phyloP scores from a whole-genome alignment of 2,113 vertebrate genomes.

The Odobenus rosmarus region DNA sequence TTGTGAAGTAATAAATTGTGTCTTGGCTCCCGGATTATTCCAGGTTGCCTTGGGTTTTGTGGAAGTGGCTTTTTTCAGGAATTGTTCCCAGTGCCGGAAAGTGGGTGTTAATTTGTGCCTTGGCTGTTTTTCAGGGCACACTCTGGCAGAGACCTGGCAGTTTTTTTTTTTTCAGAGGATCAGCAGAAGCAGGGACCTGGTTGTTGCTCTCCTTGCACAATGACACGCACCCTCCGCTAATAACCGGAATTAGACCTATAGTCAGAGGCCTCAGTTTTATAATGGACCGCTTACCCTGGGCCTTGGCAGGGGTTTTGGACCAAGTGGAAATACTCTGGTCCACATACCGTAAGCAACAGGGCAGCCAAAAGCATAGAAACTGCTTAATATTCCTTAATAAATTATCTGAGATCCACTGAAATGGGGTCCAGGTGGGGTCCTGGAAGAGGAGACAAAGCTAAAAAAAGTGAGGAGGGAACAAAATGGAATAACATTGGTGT shows the following conservation, averaged over 20 bases:
- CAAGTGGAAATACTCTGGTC: not conserved
- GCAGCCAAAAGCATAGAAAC: not conserved
- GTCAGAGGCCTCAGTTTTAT: not conserved
- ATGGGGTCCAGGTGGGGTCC: not conserved
- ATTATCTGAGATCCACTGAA: not conserved
- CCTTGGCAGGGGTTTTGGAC: not conserved
- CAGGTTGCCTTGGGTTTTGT: conserved; percentile 59
- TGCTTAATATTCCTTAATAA: not conserved
- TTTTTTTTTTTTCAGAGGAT: conserved; percentile 7
- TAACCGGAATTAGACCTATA: not conserved
- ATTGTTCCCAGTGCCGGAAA: conserved; percentile 48
- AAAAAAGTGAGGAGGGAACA: not conserved
- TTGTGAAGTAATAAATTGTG: conserved; percentile 69
- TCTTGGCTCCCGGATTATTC: conserved; percentile 57
- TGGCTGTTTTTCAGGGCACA: conserved; percentile 64
- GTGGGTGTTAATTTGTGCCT: conserved; percentile 68
- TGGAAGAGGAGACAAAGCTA: not conserved
- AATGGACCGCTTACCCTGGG: not conserved
- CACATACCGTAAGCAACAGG: not conserved
- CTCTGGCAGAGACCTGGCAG: conserved; percentile 50
- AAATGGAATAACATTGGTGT: not conserved
- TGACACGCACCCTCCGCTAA: not conserved
- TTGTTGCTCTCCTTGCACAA: not conserved
- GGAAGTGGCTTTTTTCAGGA: conserved; percentile 60
- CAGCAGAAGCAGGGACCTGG: conserved; percentile 32